A percentile compares a stretch with the other conserved stretches of the same genome.
phyloP scores from a whole-genome alignment of 2,888 invertebrate genomes.

The Rhogogaster chlorosoma region DNA sequence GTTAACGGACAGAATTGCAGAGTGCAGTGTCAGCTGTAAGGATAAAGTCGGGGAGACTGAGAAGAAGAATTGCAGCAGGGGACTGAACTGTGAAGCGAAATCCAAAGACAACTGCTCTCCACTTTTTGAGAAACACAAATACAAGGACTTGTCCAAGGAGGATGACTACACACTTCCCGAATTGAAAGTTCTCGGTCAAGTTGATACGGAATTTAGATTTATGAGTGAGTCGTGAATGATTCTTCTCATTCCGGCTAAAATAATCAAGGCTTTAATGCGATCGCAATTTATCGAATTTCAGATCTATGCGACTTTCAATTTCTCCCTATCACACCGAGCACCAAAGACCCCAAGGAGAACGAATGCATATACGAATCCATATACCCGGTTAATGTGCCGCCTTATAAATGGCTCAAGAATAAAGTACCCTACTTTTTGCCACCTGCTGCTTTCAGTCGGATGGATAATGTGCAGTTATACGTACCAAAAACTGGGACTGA shows the following conservation, averaged over 20 bases:
- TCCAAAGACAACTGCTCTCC: slow-evolving; percentile 43
- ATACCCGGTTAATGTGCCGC: slow-evolving; percentile 81
- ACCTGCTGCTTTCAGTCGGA: slow-evolving; percentile 89
- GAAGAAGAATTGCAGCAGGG: not conserved
- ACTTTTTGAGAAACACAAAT: slow-evolving; percentile 55
- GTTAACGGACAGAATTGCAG: not conserved
- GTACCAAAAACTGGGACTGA: slow-evolving; percentile 71
- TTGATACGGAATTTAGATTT: slow-evolving; percentile 83
- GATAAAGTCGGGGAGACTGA: not conserved
- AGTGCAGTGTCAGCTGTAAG: not conserved
- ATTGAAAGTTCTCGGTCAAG: slow-evolving; percentile 81
- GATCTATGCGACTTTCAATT: slow-evolving; percentile 96
- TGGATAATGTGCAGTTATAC: slow-evolving; percentile 81
- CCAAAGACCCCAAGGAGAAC: slow-evolving; percentile 75
- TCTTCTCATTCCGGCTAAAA: no score
- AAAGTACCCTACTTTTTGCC: slow-evolving; percentile 84
- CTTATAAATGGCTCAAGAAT: slow-evolving; percentile 81
- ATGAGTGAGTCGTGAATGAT: slow-evolving; percentile 79
- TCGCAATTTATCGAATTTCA: slow-evolving; percentile 75
- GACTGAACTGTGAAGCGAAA: slow-evolving; percentile 13
- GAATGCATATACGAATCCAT: slow-evolving; percentile 84
- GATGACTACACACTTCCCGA: slow-evolving; percentile 72
- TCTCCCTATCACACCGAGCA: slow-evolving; percentile 84
- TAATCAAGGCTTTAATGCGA: slow-evolving; percentile 15
- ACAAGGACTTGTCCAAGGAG: slow-evolving; percentile 72